phyloP scores from a whole-genome alignment of 1,140 invertebrate species.

The Metaphire vulgaris region DNA sequence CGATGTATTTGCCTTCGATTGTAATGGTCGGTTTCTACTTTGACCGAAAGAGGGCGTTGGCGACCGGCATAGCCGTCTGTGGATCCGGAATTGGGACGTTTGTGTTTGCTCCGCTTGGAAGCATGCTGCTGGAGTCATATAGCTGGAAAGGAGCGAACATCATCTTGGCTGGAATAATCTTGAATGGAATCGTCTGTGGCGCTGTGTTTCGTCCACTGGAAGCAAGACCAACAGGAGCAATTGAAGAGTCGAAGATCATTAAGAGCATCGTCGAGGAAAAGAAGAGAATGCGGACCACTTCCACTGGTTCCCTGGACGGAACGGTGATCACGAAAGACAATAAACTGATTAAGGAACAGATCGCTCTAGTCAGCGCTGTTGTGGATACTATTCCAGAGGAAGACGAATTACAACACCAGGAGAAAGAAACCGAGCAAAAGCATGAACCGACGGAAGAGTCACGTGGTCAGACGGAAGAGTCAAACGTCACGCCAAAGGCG shows the following conservation, averaged over 20 bases:
- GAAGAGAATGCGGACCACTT: background rate
- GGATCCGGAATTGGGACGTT: conserved; percentile 81
- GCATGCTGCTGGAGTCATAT: conserved; percentile 55
- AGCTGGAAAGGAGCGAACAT: conserved; percentile 67
- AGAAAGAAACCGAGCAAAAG: too few relatives aligned
- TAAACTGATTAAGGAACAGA: conserved; percentile 34
- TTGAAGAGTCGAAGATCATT: background rate
- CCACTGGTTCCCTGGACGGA: conserved; percentile 41
- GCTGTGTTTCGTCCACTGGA: conserved; percentile 21
- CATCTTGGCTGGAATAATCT: conserved; percentile 69
- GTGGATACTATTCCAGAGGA: background rate
- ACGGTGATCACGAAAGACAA: conserved; percentile 51
- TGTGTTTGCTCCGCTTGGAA: conserved; percentile 60
- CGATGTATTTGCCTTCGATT: conserved; percentile 80
- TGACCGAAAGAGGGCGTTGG: conserved; percentile 74
- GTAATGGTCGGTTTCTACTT: conserved; percentile 83
- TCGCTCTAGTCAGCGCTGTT: background rate
- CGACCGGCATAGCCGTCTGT: conserved; percentile 82
- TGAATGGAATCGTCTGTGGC: conserved; percentile 23
- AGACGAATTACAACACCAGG: background rate
- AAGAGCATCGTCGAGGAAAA: background rate
- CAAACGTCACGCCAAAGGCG: background rate
- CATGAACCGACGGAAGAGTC: too few relatives aligned
- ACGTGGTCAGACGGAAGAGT: background rate
- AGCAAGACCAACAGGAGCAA: background rate